Percentiles rank a stretch among this genome's conserved stretches.
Conservation (phyloP, 2,113 vertebrate genomes). For the Paratilapia polleni region DNA sequence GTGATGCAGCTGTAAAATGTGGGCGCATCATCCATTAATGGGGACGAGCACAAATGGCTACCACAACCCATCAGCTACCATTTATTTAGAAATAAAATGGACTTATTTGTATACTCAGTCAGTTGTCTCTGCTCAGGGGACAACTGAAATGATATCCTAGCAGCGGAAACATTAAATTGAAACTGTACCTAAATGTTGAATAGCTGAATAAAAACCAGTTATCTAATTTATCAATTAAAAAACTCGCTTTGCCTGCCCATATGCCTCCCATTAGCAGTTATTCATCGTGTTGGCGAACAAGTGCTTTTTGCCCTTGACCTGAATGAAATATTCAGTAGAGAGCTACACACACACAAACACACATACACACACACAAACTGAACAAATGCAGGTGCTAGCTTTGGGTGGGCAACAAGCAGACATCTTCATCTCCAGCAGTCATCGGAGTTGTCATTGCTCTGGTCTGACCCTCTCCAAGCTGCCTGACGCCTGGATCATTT, state of each 20-base stretch:
- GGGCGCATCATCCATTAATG: conserved; percentile 50
- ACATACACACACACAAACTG: neutral
- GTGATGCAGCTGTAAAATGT: conserved; percentile 55
- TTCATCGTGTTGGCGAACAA: conserved; percentile 43
- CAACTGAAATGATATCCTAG: conserved; percentile 50
- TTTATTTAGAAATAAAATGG: conserved; percentile 59
- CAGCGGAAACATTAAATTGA: conserved; percentile 30
- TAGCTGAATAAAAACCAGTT: conserved; percentile 29
- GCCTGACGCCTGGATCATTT: conserved; percentile 64
- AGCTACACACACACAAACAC: neutral
- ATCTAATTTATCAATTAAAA: conserved; percentile 53
- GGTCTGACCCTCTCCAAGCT: conserved; percentile 32
- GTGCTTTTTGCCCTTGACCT: conserved; percentile 57
- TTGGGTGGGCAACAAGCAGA: conserved; percentile 29
- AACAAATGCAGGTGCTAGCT: conserved; percentile 37
- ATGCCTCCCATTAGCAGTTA: conserved; percentile 43
- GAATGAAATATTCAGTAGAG: conserved; percentile 52
- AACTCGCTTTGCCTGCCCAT: conserved; percentile 1
- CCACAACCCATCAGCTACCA: conserved; percentile 55
- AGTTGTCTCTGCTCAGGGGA: conserved; percentile 39
- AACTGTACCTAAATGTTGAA: conserved; percentile 36
- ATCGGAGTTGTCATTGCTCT: conserved; percentile 41
- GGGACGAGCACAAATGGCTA: conserved; percentile 45
- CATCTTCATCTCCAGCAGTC: conserved; percentile 47
- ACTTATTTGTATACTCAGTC: conserved; percentile 29